Conservation (phyloP, 2,888 invertebrate genomes). For the Antheraea assamensis region DNA sequence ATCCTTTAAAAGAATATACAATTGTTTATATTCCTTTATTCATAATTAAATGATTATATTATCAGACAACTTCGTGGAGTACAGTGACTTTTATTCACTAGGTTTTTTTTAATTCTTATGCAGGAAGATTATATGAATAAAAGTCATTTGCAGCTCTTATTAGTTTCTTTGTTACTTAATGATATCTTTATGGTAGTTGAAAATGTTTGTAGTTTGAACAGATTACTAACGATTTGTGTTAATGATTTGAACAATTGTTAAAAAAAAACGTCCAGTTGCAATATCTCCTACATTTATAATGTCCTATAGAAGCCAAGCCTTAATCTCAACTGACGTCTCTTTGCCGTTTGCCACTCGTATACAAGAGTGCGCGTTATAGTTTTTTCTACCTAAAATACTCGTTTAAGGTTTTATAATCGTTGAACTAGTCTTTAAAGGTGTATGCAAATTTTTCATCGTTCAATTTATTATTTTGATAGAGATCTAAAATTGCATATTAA, state of each 20-base stretch:
- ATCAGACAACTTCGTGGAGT: neutral
- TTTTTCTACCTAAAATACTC: conserved; percentile 31
- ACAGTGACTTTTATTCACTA: neutral
- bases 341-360: neutral
- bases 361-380: conserved; percentile 40
- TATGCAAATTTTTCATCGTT: conserved; percentile 46
- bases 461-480: conserved; percentile 46
- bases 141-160: neutral
- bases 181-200: too few species aligned
- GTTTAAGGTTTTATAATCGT: conserved; percentile 36
- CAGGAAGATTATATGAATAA: neutral
- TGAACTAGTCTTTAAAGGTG: conserved; percentile 52
- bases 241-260: neutral
- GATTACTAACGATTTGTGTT: neutral
- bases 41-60: neutral
- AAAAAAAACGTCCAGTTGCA: neutral
- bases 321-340: neutral
- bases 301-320: neutral
- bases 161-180: neutral
- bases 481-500: conserved; percentile 48
- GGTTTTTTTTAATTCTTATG: neutral
- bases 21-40: too few species aligned
- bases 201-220: neutral
- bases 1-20: neutral
- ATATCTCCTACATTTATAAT: conserved; percentile 11